Evolutionary conservation across 2,888 invertebrate species (phyloP).

Genomic region (Luffia ferchaultella): DNA sequence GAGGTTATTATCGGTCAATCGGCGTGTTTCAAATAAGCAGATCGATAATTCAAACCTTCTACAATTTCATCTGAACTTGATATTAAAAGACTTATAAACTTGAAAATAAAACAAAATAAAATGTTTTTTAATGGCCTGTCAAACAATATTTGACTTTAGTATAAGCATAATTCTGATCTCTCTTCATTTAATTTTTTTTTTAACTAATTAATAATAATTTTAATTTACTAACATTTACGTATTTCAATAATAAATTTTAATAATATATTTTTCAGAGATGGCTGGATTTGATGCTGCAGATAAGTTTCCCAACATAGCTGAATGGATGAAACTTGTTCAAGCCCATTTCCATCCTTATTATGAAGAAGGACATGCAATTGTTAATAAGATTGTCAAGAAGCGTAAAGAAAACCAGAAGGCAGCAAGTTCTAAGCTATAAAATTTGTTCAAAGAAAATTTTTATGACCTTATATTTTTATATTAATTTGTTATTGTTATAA

Average conservation of each 20-base stretch:
- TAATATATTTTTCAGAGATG: slow-evolving; percentile 57
- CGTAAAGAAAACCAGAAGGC: slow-evolving; percentile 15
- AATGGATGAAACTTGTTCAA: slow-evolving; percentile 72
- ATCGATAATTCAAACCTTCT: no score
- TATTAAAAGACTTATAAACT: neutral
- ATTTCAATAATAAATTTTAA: neutral
- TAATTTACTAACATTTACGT: neutral
- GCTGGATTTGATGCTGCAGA: slow-evolving; percentile 71
- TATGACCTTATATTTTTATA: no score
- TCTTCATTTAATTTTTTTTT: neutral
- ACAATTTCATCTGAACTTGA: no score
- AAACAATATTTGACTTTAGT: neutral
- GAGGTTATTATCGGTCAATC: no score
- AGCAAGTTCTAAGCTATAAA: slow-evolving; percentile 26
- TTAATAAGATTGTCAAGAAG: slow-evolving; percentile 59
- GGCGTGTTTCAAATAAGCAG: no score
- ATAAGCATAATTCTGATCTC: neutral
- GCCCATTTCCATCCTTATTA: slow-evolving; percentile 69
- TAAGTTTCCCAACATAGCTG: slow-evolving; percentile 66
- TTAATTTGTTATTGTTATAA: no score
- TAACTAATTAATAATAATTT: neutral
- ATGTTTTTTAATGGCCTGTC: neutral
- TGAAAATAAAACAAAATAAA: neutral
- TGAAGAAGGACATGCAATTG: slow-evolving; percentile 66
- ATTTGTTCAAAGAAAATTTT: no score